phyloP scores from a whole-genome alignment of 2,797 vertebrate genomes.

The Erpetoichthys calabaricus region DNA sequence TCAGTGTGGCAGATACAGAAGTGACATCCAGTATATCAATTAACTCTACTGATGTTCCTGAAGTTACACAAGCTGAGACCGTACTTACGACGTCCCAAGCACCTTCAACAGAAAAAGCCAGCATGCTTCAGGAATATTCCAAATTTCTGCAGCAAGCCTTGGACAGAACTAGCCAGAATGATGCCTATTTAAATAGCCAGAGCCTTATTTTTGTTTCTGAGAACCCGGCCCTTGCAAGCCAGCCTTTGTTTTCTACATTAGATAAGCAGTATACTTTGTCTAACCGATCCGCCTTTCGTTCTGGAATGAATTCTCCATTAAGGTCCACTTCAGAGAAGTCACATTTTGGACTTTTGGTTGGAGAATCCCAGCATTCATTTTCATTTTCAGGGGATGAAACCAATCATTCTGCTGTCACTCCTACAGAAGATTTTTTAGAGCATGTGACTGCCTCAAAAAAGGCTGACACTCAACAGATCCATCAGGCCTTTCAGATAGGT shows the following conservation, averaged over 20 bases:
- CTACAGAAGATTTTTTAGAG: conserved; percentile 90
- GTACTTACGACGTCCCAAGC: conserved; percentile 64
- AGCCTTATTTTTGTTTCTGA: conserved; percentile 93
- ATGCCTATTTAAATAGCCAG: conserved; percentile 92
- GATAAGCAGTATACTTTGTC: conserved; percentile 88
- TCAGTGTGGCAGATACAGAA: conserved; percentile 86
- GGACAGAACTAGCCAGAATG: conserved; percentile 98
- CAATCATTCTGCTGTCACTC: conserved; percentile 77
- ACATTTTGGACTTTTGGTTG: conserved; percentile 88
- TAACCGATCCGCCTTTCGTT: conserved; percentile 75
- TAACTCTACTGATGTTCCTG: conserved; percentile 83
- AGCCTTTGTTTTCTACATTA: conserved; percentile 81
- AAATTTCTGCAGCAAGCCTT: conserved; percentile 97
- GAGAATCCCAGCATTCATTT: conserved; percentile 92
- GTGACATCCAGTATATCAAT: conserved; percentile 97
- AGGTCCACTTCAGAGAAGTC: conserved; percentile 89
- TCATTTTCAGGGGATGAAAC: conserved; percentile 92
- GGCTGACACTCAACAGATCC: conserved; percentile 76
- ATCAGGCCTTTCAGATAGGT: conserved; percentile 90
- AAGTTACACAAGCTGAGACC: conserved; percentile 67
- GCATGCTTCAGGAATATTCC: conserved; percentile 94
- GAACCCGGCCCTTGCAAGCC: conserved; percentile 74
- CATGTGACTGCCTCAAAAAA: conserved; percentile 96
- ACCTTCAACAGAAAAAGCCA: conserved; percentile 84
- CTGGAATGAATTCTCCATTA: conserved; percentile 85